Percentiles rank a stretch among this genome's conserved stretches.
Conservation (phyloP, 2,797 vertebrate genomes). For the Xenops minutus region DNA sequence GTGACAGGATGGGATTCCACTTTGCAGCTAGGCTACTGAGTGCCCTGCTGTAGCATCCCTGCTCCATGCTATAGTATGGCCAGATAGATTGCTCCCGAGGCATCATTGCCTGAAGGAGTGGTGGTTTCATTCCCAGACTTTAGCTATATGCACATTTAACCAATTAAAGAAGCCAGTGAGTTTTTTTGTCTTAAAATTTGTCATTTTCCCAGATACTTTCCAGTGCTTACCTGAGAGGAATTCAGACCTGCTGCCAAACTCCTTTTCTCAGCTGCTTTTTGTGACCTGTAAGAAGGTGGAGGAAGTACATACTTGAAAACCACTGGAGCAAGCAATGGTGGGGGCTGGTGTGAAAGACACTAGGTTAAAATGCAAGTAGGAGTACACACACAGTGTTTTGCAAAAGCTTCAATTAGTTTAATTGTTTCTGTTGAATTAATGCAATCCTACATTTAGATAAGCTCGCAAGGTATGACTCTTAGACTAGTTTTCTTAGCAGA, state of each 20-base stretch:
- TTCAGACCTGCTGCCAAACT: not conserved
- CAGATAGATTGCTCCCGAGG: not conserved
- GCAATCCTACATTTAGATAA: not conserved
- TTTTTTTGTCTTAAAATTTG: not conserved
- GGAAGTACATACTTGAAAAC: not conserved
- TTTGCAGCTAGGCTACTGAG: not conserved
- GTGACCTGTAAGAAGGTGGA: not conserved
- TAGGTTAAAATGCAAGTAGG: not conserved
- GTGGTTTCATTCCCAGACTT: not conserved
- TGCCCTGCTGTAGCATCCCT: not conserved
- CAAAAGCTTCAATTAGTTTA: constrained; percentile 5
- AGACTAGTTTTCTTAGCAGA: not conserved
- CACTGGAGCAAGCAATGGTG: not conserved
- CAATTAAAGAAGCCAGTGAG: rapidly evolving
- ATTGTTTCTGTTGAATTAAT: not conserved
- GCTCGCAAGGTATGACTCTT: not conserved
- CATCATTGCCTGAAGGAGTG: rapidly evolving
- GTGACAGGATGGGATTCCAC: not conserved
- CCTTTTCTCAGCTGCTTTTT: not conserved
- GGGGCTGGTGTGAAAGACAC: not conserved
- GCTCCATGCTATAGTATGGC: rapidly evolving
- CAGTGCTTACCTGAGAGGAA: not conserved
- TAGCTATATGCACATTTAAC: not conserved
- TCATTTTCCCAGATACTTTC: not conserved
- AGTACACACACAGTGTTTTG: not conserved